A percentile compares a stretch with the other conserved stretches of the same genome.
Evolutionary conservation across 2,888 invertebrate genomes (phyloP).

Genomic region (Apamea crenata): DNA sequence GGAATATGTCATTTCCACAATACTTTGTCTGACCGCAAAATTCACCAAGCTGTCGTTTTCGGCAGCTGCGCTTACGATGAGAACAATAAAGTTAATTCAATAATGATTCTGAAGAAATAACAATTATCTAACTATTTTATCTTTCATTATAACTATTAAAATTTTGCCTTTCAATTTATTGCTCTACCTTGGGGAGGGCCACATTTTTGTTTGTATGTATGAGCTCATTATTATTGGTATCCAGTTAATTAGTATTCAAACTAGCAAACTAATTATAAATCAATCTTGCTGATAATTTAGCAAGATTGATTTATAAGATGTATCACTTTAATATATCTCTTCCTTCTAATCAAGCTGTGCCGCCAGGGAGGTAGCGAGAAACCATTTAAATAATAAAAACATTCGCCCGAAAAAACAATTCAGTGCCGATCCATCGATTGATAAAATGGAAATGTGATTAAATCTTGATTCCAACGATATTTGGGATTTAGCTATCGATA

Average conservation of each 20-base stretch:
- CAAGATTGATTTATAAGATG: too few relatives aligned
- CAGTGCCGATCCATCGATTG: conserved; percentile 46
- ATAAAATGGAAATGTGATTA: conserved; percentile 53
- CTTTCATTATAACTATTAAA: neutral
- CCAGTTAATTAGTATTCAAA: conserved; percentile 10
- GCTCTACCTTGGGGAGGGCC: neutral
- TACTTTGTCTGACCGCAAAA: neutral
- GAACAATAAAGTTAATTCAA: neutral
- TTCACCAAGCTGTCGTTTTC: neutral
- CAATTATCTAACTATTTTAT: neutral
- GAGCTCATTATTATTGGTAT: neutral
- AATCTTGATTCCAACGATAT: conserved; percentile 32
- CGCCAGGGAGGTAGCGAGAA: conserved; percentile 41
- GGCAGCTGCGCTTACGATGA: neutral
- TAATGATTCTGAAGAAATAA: neutral
- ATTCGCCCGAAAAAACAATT: conserved; percentile 58
- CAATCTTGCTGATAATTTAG: conserved; percentile 30
- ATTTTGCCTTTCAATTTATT: neutral
- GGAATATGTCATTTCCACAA: neutral
- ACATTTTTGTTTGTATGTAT: neutral
- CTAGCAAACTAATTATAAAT: conserved; percentile 31
- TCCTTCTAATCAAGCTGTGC: conserved; percentile 42
- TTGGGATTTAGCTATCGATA: conserved; percentile 14
- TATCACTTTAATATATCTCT: conserved; percentile 25
- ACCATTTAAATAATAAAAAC: conserved; percentile 65